These are phyloP conservation scores for Thyatira batis DNA, from an alignment of 2,888 invertebrate species.

Conservation along the genomic window DNA sequence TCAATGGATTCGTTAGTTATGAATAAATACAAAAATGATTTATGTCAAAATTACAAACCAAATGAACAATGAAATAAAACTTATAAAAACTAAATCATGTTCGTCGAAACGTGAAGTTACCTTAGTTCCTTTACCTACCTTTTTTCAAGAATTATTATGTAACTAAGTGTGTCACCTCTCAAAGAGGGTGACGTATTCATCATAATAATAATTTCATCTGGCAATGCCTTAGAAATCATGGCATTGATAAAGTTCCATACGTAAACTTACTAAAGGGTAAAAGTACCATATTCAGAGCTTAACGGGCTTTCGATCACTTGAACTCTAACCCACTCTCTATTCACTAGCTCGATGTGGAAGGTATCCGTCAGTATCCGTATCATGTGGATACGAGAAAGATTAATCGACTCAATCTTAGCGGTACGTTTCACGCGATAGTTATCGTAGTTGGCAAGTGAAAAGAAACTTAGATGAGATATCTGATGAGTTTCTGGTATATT, in stretches of 20 bases:
- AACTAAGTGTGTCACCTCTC: no score
- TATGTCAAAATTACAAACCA: no score
- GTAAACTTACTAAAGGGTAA: conserved; percentile 25
- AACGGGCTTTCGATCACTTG: conserved; percentile 40
- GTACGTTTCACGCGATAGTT: conserved; percentile 13
- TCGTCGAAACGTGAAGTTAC: no score
- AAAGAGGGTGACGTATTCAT: not conserved
- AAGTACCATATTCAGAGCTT: conserved; percentile 34
- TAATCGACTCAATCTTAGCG: conserved; percentile 45
- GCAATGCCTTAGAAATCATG: not conserved
- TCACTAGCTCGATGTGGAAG: conserved; percentile 40
- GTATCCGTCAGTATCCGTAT: conserved; percentile 42
- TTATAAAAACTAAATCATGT: no score
- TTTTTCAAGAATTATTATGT: no score
- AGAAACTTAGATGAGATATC: not conserved
- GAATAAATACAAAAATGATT: not conserved
- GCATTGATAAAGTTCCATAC: conserved; percentile 7
- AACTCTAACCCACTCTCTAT: conserved; percentile 35
- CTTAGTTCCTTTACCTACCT: no score
- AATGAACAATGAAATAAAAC: no score
- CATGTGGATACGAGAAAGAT: conserved; percentile 43
- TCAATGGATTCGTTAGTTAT: not conserved
- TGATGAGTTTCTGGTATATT: no score
- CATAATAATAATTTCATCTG: not conserved
- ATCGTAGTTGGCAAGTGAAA: not conserved